Base-by-base conservation (phyloP, 2,113 vertebrate species). In the Larimichthys crocea region DNA sequence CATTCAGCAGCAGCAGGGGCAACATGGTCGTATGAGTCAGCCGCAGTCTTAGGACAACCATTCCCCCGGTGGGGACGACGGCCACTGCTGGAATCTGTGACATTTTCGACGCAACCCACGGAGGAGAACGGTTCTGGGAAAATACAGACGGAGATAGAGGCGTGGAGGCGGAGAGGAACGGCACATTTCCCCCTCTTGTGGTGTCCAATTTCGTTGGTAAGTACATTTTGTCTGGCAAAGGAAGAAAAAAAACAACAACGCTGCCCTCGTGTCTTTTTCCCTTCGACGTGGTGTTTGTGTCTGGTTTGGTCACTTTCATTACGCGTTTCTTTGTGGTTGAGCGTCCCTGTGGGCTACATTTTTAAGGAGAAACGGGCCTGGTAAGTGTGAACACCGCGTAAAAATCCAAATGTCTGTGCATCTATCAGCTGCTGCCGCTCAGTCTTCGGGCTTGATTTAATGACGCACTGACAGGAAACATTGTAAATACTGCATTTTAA, bases 171-270 rank as follows among this genome's bases (percentile, higher is more conserved):
- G 31, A 49, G 74, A 74, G 69, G 61, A 75, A 62, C 80, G 57
- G 74, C 71, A 74, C 83, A 42, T 80, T 83, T 67, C 68, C 63
- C 69, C 52, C 61, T 40, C 66, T 62, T 59, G 83, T 20, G 81
- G 86, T 90, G 84, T 92, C 88, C 82, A 66, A 79, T 92, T 93
- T 92, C 86, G 74, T 86, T n/a, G 89, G 92, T 92, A 84, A 91
- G 92, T 91, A 82, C 74, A 86, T 88, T 80, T 92, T 84, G 72
- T 73, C 35, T 50, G 22, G 2, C 19, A 24, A 49, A 61, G 52
- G 61, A 35, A 22, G 53, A n/a, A 44, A 20, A 40, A 31, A 31
- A 31, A 31, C 35, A 40, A 40, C 35, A 40, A 3, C 64, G 17
- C 67, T 61, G 35, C 57, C 31, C 57, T 10, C 62, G 76, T 60